These are phyloP conservation scores for Cynodonichthys magdalenae DNA, from an alignment of 2,797 vertebrate genomes.

Conservation along the genomic window DNA sequence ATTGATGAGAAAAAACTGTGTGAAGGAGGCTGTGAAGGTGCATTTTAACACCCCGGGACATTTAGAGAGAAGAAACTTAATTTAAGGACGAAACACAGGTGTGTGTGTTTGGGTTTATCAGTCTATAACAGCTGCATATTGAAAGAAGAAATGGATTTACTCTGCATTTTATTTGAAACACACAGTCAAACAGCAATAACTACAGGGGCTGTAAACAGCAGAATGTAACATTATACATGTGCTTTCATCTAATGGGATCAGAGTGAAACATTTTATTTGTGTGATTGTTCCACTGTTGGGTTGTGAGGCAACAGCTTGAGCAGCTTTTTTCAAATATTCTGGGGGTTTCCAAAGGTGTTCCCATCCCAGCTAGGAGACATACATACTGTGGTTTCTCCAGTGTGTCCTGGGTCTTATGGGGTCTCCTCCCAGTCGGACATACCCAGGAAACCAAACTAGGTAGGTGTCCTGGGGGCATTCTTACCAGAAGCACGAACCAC, in stretches of 20 bases:
- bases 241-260: background rate
- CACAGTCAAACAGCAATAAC: conserved; percentile 12
- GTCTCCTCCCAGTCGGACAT: too few relatives aligned
- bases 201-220: background rate
- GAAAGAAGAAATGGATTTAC: background rate
- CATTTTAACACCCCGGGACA: conserved; percentile 34
- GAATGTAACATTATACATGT: background rate
- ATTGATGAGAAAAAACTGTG: conserved; percentile 56
- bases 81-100: conserved; percentile 21
- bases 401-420: too few relatives aligned
- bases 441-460: too few relatives aligned
- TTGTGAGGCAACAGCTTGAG: too few relatives aligned
- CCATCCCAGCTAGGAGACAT: too few relatives aligned
- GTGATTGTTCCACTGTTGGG: too few relatives aligned
- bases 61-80: conserved; percentile 8
- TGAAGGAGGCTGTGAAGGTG: conserved; percentile 53
- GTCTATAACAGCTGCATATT: conserved; percentile 1
- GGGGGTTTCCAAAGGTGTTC: too few relatives aligned
- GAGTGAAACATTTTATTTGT: too few relatives aligned
- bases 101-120: background rate
- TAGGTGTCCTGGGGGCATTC: too few relatives aligned
- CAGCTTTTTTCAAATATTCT: too few relatives aligned
- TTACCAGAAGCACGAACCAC: too few relatives aligned
- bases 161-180: conserved; percentile 2
- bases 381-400: too few relatives aligned